Conservation (phyloP, 2,797 vertebrate genomes). For the Rhabdophis nuchalis region DNA sequence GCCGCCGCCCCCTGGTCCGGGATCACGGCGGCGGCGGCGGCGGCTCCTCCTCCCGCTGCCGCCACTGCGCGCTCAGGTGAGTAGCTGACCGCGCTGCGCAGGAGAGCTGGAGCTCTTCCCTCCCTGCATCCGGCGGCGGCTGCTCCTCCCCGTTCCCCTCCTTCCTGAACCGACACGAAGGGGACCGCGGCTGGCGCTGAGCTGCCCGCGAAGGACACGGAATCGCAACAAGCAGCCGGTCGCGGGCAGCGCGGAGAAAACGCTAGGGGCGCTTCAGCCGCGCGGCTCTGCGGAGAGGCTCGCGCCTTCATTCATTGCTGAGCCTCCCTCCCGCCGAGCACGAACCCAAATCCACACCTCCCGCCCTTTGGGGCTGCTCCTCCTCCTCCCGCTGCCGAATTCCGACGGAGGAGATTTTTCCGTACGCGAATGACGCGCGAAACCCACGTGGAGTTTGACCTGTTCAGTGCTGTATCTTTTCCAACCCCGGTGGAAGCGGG, state of each 20-base stretch:
- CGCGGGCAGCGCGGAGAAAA: neutral
- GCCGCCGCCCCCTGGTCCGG: conserved; percentile 20
- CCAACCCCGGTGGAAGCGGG: neutral
- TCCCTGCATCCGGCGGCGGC: conserved; percentile 45
- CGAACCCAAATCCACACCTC: neutral
- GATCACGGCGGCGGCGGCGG: conserved; percentile 28
- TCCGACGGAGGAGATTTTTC: neutral
- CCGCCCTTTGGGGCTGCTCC: neutral
- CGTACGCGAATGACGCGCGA: neutral
- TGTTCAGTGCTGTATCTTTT: neutral
- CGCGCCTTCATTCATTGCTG: neutral
- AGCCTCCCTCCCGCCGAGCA: neutral
- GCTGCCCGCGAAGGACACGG: neutral
- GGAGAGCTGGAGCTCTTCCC: conserved; percentile 29
- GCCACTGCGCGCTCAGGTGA: conserved; percentile 51
- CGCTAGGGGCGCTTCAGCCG: conserved; percentile 11
- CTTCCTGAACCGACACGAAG: conserved; percentile 17
- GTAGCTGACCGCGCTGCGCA: conserved; percentile 36
- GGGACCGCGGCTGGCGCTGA: neutral
- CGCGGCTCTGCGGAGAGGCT: neutral
- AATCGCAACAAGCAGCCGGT: neutral
- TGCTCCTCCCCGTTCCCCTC: conserved; percentile 11
- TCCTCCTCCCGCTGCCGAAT: neutral
- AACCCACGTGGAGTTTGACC: neutral
- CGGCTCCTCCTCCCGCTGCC: conserved; percentile 30